Evolutionary conservation across 2,888 invertebrate species (phyloP).

Genomic region (Sesamia inferens): DNA sequence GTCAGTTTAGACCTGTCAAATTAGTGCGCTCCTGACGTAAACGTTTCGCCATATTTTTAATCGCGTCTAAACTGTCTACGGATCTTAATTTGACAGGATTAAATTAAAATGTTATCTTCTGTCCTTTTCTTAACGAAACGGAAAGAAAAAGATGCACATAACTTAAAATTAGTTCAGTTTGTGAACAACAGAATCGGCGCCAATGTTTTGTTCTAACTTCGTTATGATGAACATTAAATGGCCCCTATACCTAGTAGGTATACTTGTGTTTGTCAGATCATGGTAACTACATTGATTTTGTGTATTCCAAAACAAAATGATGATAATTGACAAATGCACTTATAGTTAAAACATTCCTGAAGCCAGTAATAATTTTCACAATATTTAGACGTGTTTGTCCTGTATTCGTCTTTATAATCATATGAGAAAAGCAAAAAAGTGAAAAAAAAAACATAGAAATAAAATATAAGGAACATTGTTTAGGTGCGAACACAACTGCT

Average conservation of each 20-base stretch:
- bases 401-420: constrained; percentile 44
- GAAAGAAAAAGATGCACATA: no score
- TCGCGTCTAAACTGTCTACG: no score
- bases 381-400: constrained; percentile 38
- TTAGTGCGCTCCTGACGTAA: no score
- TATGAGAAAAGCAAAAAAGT: constrained; percentile 76
- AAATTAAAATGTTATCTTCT: no score
- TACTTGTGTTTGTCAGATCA: not conserved
- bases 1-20: no score
- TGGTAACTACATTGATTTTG: not conserved
- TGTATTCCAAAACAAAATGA: not conserved
- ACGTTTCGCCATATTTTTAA: no score
- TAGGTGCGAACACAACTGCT: not conserved
- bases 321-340: not conserved
- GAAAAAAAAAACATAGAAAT: not conserved
- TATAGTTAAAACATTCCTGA: constrained; percentile 58
- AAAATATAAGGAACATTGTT: not conserved
- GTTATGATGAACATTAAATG: not conserved
- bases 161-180: no score
- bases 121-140: no score
- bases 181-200: no score
- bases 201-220: not conserved
- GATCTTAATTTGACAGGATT: no score
- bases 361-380: constrained; percentile 73
- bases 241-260: no score